These are phyloP conservation scores for Dryomyza anilis DNA, from an alignment of 2,888 invertebrate genomes.

Conservation along the genomic window DNA sequence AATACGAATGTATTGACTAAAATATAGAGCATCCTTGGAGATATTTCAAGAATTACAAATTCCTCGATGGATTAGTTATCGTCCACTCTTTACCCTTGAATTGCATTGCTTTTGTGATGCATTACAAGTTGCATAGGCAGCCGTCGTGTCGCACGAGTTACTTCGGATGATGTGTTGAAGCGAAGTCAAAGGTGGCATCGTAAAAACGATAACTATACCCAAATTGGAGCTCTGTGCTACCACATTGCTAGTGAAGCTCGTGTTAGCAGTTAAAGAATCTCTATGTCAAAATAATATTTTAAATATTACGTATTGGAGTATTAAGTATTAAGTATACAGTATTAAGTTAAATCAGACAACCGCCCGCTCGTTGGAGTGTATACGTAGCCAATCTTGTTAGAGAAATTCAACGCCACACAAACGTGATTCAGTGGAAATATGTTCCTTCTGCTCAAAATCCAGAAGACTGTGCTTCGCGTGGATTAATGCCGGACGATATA, in stretches of 20 bases:
- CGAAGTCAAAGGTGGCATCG: slow-evolving; percentile 21
- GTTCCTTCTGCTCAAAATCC: slow-evolving; percentile 1
- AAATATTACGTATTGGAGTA: slow-evolving; percentile 17
- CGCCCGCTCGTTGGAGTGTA: slow-evolving; percentile 24
- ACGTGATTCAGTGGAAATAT: slow-evolving; percentile 3
- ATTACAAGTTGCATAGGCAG: slow-evolving; percentile 23
- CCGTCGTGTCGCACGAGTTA: slow-evolving; percentile 12
- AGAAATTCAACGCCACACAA: slow-evolving; percentile 15
- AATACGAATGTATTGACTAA: slow-evolving; percentile 4
- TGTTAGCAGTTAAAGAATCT: neutral
- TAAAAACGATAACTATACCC: slow-evolving; percentile 17
- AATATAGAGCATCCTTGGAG: slow-evolving; percentile 3
- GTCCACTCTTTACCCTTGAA: neutral
- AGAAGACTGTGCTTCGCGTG: slow-evolving; percentile 10
- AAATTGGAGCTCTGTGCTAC: slow-evolving; percentile 17
- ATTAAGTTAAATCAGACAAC: slow-evolving; percentile 21
- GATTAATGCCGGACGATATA: neutral
- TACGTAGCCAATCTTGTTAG: slow-evolving; percentile 4
- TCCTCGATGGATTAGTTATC: slow-evolving; percentile 15
- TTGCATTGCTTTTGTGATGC: slow-evolving; percentile 28
- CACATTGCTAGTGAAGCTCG: neutral
- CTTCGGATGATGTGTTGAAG: neutral
- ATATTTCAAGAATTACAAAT: slow-evolving; percentile 9
- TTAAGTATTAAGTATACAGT: no score
- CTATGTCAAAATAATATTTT: neutral